Evolutionary conservation across 2,113 vertebrate genomes (phyloP).

Genomic region (Plestiodon gilberti): DNA sequence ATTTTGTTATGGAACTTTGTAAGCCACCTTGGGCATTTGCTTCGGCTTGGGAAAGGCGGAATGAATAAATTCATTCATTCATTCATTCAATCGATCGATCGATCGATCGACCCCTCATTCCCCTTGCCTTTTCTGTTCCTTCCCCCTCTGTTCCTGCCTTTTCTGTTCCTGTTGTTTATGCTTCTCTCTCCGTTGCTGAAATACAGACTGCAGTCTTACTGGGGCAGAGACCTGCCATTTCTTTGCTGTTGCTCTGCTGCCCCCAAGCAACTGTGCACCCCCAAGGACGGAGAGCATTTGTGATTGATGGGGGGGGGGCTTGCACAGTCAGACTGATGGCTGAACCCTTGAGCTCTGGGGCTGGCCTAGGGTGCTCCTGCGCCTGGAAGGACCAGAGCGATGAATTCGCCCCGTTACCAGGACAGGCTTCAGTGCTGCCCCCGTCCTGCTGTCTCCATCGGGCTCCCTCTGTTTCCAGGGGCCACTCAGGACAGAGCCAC

Average conservation of each 20-base stretch:
- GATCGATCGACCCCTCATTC: no score
- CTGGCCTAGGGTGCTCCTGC: background rate
- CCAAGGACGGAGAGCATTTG: background rate
- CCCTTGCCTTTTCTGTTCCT: no score
- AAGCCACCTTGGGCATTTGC: no score
- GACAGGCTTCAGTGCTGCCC: background rate
- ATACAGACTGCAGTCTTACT: background rate
- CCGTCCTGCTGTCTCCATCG: accelerated
- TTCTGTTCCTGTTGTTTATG: no score
- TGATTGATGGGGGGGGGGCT: background rate
- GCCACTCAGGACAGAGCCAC: background rate
- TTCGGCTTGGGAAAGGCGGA: no score
- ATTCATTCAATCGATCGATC: no score
- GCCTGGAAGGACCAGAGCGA: background rate
- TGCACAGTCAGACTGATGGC: background rate
- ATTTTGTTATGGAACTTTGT: no score
- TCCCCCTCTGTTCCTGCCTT: no score
- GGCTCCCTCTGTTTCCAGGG: background rate
- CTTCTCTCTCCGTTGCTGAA: background rate
- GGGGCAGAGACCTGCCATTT: background rate
- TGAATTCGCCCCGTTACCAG: background rate
- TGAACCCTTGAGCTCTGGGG: background rate
- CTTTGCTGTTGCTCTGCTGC: background rate
- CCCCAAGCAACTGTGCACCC: background rate
- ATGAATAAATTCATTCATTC: no score